These are phyloP conservation scores for Martes martes DNA, from an alignment of 2,113 vertebrate genomes.

Conservation along the genomic window DNA sequence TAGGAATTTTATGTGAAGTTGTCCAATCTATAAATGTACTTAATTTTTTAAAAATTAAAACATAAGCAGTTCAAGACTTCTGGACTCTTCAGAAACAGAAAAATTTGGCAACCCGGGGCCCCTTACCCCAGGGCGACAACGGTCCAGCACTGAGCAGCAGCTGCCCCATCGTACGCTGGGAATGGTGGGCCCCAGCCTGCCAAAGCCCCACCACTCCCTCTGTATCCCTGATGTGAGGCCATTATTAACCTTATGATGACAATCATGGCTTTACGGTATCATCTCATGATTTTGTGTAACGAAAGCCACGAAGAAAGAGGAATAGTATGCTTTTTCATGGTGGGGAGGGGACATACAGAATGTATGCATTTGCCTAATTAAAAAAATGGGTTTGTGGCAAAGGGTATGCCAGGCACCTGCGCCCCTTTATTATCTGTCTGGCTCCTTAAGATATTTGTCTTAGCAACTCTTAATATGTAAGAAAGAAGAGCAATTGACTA, in stretches of 20 bases:
- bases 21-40: background rate
- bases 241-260: background rate
- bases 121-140: fast-evolving
- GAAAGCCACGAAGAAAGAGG: background rate
- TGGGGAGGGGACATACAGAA: background rate
- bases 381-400: background rate
- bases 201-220: background rate
- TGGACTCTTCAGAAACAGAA: background rate
- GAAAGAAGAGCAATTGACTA: background rate
- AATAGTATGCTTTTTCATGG: background rate
- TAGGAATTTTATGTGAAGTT: background rate
- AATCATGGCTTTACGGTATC: background rate
- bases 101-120: background rate
- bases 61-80: background rate
- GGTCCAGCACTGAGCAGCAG: background rate
- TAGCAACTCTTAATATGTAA: background rate
- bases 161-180: fast-evolving
- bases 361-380: background rate
- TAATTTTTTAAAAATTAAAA: background rate
- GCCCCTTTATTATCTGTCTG: background rate
- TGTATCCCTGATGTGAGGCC: fast-evolving
- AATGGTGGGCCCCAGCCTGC: background rate
- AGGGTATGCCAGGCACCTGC: background rate
- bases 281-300: background rate
- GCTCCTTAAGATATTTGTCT: background rate